Conservation (phyloP, 2,888 invertebrate genomes). For the Spilosoma lubricipeda region DNA sequence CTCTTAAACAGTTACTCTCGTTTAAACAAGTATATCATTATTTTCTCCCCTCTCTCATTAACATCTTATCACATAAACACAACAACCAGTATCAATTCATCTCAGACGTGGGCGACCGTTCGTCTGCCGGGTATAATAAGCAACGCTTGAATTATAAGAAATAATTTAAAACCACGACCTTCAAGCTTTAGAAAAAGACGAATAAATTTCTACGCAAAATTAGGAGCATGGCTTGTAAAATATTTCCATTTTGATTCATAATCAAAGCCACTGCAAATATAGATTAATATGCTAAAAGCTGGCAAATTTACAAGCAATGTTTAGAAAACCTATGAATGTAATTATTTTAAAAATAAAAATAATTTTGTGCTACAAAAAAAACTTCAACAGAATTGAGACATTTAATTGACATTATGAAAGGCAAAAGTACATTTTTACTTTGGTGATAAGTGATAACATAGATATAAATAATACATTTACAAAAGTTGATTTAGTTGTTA, state of each 20-base stretch:
- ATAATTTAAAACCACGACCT: background rate
- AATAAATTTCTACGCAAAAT: constrained; percentile 9
- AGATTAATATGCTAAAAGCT: too few species aligned
- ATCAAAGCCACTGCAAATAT: too few species aligned
- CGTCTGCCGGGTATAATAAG: constrained; percentile 4
- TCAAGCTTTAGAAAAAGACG: background rate
- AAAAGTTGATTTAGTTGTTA: too few species aligned
- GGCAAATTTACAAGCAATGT: background rate
- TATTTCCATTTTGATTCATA: background rate
- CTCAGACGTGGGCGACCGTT: background rate
- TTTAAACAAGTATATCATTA: background rate
- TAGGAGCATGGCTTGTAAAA: background rate
- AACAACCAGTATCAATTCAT: background rate
- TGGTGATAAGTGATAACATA: too few species aligned
- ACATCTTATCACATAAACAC: constrained; percentile 8
- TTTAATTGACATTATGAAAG: too few species aligned
- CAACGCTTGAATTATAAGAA: background rate
- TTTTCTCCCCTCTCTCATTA: constrained; percentile 5
- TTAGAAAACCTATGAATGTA: background rate
- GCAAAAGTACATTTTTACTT: too few species aligned
- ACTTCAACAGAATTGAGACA: too few species aligned
- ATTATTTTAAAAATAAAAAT: too few species aligned
- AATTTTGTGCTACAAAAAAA: too few species aligned
- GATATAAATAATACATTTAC: too few species aligned
- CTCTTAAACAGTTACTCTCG: background rate